Evolutionary conservation across 2,797 vertebrate genomes (phyloP).

Genomic region (Bradypus variegatus): DNA sequence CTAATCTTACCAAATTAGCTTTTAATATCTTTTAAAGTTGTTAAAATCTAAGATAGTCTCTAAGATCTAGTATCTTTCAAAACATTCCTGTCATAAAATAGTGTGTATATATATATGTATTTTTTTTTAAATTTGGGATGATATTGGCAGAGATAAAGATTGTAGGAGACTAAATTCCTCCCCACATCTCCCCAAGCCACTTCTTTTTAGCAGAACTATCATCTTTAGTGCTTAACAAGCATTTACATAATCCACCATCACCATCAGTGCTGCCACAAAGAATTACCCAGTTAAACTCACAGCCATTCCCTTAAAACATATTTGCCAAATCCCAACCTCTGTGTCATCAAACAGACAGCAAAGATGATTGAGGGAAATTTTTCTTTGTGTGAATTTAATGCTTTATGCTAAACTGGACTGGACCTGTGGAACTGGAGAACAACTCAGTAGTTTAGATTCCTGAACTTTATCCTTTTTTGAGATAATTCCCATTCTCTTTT

Average conservation of each 20-base stretch:
- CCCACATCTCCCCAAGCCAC: rapidly evolving
- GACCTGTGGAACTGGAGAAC: not conserved
- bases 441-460: not conserved
- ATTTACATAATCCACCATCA: not conserved
- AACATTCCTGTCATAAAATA: not conserved
- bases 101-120: not conserved
- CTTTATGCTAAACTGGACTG: not conserved
- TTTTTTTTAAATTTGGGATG: not conserved
- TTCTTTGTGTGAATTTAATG: not conserved
- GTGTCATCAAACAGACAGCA: not conserved
- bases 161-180: not conserved
- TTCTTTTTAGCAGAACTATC: rapidly evolving
- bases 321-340: not conserved
- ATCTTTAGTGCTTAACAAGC: not conserved
- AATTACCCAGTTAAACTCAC: not conserved
- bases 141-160: not conserved
- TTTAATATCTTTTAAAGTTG: not conserved
- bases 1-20: not conserved
- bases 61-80: not conserved
- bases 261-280: not conserved
- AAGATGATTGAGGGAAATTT: not conserved
- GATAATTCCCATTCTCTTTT: not conserved
- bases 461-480: not conserved
- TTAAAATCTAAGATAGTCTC: not conserved
- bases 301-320: not conserved